A percentile compares a stretch with the other conserved stretches of the same genome.
phyloP scores from a whole-genome alignment of 2,888 invertebrate genomes.

The Ptychoptera albimana region DNA sequence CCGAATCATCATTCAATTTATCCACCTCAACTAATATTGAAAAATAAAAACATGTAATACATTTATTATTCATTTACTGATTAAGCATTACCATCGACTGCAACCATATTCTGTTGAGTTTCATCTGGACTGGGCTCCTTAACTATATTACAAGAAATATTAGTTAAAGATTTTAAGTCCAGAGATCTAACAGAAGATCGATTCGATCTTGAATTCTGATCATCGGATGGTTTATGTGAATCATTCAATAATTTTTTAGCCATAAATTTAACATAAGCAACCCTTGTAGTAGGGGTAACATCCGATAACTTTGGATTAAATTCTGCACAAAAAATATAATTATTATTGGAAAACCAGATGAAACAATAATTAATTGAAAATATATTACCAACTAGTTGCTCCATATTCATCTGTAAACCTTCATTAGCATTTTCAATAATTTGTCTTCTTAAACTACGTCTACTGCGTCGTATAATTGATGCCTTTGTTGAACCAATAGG shows the following conservation, averaged over 20 bases:
- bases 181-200: too few species aligned
- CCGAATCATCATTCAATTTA: slow-evolving; percentile 2
- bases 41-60: neutral
- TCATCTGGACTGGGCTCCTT: too few species aligned
- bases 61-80: neutral
- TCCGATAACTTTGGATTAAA: slow-evolving; percentile 65
- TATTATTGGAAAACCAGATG: slow-evolving; percentile 5
- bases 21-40: neutral
- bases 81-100: slow-evolving; percentile 17
- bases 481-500: slow-evolving; percentile 67
- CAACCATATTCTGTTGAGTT: too few species aligned
- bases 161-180: too few species aligned
- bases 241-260: slow-evolving; percentile 46
- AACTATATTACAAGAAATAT: too few species aligned
- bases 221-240: slow-evolving; percentile 10
- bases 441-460: slow-evolving; percentile 55
- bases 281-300: slow-evolving; percentile 60
- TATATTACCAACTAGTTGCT: slow-evolving; percentile 46
- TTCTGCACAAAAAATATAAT: slow-evolving; percentile 31
- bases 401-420: slow-evolving; percentile 51
- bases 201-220: slow-evolving; percentile 5
- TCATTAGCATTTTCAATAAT: slow-evolving; percentile 50
- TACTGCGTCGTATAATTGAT: slow-evolving; percentile 42
- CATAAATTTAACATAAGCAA: slow-evolving; percentile 82
- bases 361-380: neutral